These are phyloP conservation scores for Synodontis membranacea DNA, from an alignment of 2,113 vertebrate species.

Conservation along the genomic window DNA sequence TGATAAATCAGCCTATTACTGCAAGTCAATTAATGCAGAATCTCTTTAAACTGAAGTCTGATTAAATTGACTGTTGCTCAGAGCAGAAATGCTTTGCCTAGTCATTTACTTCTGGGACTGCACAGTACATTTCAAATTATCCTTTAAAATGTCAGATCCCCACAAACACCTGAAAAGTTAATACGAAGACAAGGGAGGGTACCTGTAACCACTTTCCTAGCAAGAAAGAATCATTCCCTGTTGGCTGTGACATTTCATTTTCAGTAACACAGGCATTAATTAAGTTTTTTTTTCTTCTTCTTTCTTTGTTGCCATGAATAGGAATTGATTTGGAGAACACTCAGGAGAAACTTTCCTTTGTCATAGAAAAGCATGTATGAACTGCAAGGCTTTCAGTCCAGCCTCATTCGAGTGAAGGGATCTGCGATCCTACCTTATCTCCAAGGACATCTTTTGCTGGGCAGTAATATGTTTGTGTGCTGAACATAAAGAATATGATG, in stretches of 20 bases:
- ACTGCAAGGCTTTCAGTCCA: background rate
- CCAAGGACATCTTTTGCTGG: conserved; percentile 86
- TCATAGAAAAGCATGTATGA: conserved; percentile 13
- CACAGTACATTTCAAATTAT: conserved; percentile 17
- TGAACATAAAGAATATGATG: conserved; percentile 91
- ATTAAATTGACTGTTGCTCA: conserved; percentile 3
- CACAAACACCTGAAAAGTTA: conserved; percentile 30
- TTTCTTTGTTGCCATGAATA: conserved; percentile 17
- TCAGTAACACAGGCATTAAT: background rate
- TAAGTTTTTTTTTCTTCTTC: conserved; percentile 8
- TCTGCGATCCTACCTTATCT: conserved; percentile 81
- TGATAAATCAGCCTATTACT: background rate
- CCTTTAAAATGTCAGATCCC: conserved; percentile 24
- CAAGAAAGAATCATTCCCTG: conserved; percentile 21
- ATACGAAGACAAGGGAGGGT: conserved; percentile 6
- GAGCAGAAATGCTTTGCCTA: conserved; percentile 13
- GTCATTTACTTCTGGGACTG: background rate
- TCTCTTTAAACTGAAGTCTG: background rate
- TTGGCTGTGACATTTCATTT: conserved; percentile 39
- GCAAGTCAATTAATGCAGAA: conserved; percentile 13
- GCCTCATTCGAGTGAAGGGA: background rate
- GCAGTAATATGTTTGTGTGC: conserved; percentile 90
- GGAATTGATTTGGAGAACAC: conserved; percentile 13
- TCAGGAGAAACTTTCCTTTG: conserved; percentile 12
- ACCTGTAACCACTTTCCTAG: conserved; percentile 18